phyloP scores from a whole-genome alignment of 1,140 invertebrate species.

The Riptortus pedestris region DNA sequence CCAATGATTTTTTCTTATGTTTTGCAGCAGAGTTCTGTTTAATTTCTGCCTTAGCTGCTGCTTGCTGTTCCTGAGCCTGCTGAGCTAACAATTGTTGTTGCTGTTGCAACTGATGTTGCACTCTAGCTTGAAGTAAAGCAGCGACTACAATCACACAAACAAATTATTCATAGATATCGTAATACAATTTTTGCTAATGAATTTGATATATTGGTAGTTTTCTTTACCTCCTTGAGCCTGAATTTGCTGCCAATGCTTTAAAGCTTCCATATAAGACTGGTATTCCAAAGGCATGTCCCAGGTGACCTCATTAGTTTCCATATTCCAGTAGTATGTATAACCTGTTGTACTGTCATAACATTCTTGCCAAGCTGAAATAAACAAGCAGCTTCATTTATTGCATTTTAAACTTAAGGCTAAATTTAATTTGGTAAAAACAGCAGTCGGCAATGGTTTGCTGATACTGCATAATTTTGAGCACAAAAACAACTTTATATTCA shows the following conservation, averaged over 20 bases:
- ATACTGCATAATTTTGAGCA: too few relatives aligned
- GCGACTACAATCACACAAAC: slow-evolving; percentile 13
- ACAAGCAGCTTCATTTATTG: background rate
- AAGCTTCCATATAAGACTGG: slow-evolving; percentile 32
- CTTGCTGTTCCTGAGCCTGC: slow-evolving; percentile 34
- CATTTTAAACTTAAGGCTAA: background rate
- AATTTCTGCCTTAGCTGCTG: slow-evolving; percentile 31
- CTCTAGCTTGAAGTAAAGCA: slow-evolving; percentile 11
- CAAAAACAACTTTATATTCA: too few relatives aligned
- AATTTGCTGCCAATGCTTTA: slow-evolving; percentile 33
- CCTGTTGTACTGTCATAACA: slow-evolving; percentile 56
- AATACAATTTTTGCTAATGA: slow-evolving; percentile 2
- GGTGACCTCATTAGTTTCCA: slow-evolving; percentile 56
- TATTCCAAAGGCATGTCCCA: slow-evolving; percentile 57
- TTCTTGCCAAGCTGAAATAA: slow-evolving; percentile 52
- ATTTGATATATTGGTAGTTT: too few relatives aligned
- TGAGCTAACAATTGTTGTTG: slow-evolving; percentile 31
- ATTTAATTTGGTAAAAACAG: too few relatives aligned
- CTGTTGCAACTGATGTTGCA: slow-evolving; percentile 18
- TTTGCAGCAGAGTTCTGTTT: slow-evolving; percentile 21
- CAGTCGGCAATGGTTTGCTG: too few relatives aligned
- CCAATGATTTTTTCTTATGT: slow-evolving; percentile 21
- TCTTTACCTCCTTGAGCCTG: slow-evolving; percentile 28
- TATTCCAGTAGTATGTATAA: slow-evolving; percentile 65
- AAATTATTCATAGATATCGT: background rate